phyloP scores from a whole-genome alignment of 2,888 invertebrate species.

The Amphiduros pacificus region DNA sequence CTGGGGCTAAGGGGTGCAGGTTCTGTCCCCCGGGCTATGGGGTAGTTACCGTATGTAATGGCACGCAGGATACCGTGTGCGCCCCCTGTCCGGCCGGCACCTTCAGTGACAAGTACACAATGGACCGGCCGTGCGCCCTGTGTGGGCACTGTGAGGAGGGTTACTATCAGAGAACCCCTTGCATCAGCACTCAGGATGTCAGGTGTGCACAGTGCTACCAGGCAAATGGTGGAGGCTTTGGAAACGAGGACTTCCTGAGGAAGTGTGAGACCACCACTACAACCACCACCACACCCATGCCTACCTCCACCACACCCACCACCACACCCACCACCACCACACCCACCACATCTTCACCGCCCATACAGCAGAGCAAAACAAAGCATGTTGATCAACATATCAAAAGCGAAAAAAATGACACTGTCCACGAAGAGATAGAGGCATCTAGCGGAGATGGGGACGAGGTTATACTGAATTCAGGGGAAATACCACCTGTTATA shows the following conservation, averaged over 20 bases:
- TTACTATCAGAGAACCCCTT: constrained; percentile 7
- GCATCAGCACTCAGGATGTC: neutral
- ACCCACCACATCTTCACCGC: too few relatives aligned
- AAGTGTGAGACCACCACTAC: neutral
- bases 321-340: too few relatives aligned
- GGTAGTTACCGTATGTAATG: neutral
- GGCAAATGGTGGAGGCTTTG: neutral
- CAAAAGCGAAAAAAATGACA: too few relatives aligned
- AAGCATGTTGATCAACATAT: too few relatives aligned
- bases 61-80: neutral
- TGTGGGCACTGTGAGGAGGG: neutral
- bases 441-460: too few relatives aligned
- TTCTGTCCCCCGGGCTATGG: constrained; percentile 6
- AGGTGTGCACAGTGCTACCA: neutral
- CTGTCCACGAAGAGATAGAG: too few relatives aligned
- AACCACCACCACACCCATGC: neutral
- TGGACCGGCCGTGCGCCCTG: too few relatives aligned
- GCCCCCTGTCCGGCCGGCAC: neutral
- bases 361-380: too few relatives aligned
- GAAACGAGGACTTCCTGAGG: constrained; percentile 11
- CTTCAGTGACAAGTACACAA: too few relatives aligned
- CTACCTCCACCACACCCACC: neutral
- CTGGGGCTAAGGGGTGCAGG: neutral
- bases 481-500: too few relatives aligned
- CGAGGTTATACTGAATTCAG: too few relatives aligned